Evolutionary conservation across 2,113 vertebrate species (phyloP), one percentile per base, ranked within the genome.

Genomic region (Forbesichthys agassizii): DNA sequence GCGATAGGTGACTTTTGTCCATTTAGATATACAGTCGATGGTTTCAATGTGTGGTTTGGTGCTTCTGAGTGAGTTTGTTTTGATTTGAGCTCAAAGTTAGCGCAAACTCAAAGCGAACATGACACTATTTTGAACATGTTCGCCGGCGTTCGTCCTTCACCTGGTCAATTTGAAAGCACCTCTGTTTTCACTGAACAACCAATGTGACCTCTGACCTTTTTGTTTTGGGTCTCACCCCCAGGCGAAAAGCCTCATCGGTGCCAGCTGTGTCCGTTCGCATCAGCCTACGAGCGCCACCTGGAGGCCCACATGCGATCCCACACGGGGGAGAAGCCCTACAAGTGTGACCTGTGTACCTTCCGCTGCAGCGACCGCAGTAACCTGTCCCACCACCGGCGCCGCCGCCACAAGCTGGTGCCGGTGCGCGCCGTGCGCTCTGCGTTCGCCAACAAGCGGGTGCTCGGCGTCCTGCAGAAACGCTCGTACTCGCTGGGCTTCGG

Each of bases 281-380:
- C 98, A 3, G 98, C 98, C 0, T 99, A 99, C 0, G 98, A 99
- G 85, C 98, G 98, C 66, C 98, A 99, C 69, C 85, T 99, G 78
- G 98, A 99, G 86, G 96, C 98, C 5, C 98, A 99, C 81, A 98
- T 99, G 98, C 92, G 96, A 7, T 99, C 98, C 0, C 98, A 99
- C 85, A 99, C 98, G 0, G 98, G 98, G 16, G 98, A 99, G 81
- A 99, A 99, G 79, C 98, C 98, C 0, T 99, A 99, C 88, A 99
- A 99, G 82, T 99, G 97, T 56, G 96, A 99, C 84, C 81, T 98
- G 42, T 99, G 98, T 73, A 92, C 98, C 71, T 99, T 99, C 83
- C 95, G 97, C 87, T 99, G 98, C 80, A 99, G 98, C 6, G 98
- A 99, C 88, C 95, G 97, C 74, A 99, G 98, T 81, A 99, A 99